Percentiles rank a stretch among this genome's conserved stretches.
Conservation (phyloP, 2,888 invertebrate genomes). For the Tenthredo scrophulariae region DNA sequence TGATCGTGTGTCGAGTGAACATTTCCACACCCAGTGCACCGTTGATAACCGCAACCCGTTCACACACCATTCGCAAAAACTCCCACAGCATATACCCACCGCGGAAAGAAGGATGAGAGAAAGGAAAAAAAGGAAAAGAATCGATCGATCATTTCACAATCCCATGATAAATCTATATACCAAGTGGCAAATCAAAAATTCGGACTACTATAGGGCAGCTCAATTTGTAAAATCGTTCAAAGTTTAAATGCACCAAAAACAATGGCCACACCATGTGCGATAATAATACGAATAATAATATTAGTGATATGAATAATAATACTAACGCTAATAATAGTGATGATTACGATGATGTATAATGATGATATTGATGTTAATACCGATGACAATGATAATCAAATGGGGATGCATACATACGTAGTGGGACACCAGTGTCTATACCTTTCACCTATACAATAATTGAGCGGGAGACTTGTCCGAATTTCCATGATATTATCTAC, state of each 20-base stretch:
- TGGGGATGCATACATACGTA: conserved; percentile 20
- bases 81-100: background rate
- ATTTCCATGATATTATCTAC: no score
- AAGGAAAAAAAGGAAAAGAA: background rate
- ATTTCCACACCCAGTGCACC: background rate
- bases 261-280: conserved; percentile 34
- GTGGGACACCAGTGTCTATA: background rate
- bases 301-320: background rate
- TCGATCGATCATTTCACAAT: background rate
- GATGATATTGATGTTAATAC: background rate
- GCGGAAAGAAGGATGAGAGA: background rate
- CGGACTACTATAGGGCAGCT: conserved; percentile 17
- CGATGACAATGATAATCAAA: conserved; percentile 5
- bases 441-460: background rate
- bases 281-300: conserved; percentile 2
- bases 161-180: background rate
- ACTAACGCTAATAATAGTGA: background rate
- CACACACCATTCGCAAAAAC: background rate
- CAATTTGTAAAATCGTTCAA: conserved; percentile 14
- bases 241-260: background rate
- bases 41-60: background rate
- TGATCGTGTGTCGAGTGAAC: background rate
- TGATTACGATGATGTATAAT: background rate
- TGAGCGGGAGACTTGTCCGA: no score
- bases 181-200: conserved; percentile 43